A percentile compares a stretch with the other conserved stretches of the same genome.
Conservation (phyloP, 2,797 vertebrate species). For the Pipistrellus pipistrellus region DNA sequence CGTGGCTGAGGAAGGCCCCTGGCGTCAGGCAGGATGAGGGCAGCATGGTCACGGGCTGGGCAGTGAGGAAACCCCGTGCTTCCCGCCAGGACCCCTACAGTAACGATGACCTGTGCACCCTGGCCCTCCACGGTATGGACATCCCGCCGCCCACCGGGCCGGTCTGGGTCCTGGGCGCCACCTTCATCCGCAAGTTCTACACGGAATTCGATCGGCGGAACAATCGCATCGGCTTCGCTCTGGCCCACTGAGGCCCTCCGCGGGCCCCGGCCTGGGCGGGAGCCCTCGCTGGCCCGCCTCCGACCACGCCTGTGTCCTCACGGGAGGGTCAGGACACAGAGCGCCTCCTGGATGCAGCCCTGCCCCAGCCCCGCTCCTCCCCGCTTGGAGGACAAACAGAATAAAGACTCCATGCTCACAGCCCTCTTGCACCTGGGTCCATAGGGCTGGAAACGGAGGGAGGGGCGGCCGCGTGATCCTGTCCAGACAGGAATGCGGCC, state of each 20-base stretch:
- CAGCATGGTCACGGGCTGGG: neutral
- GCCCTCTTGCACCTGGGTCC: neutral
- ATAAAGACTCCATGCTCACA: constrained; percentile 76
- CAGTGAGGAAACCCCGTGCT: neutral
- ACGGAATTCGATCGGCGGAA: constrained; percentile 96
- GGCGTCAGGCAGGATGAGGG: neutral
- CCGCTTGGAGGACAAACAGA: constrained; percentile 67
- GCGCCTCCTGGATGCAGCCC: neutral
- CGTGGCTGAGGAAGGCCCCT: neutral
- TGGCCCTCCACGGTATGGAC: constrained; percentile 94
- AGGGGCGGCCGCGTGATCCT: neutral
- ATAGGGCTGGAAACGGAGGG: constrained; percentile 3
- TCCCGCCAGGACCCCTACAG: constrained; percentile 92
- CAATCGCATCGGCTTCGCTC: constrained; percentile 96
- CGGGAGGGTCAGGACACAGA: neutral
- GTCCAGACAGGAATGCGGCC: constrained; percentile 38
- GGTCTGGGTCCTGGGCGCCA: constrained; percentile 96
- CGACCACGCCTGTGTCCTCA: neutral
- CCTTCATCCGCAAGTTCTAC: constrained; percentile 97
- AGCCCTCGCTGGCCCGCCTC: neutral
- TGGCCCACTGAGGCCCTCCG: constrained; percentile 90
- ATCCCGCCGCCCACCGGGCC: constrained; percentile 95
- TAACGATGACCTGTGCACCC: constrained; percentile 92
- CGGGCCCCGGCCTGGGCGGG: neutral
- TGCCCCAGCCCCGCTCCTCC: neutral